phyloP scores from a whole-genome alignment of 2,888 invertebrate genomes.

The Cephus pulcher region DNA sequence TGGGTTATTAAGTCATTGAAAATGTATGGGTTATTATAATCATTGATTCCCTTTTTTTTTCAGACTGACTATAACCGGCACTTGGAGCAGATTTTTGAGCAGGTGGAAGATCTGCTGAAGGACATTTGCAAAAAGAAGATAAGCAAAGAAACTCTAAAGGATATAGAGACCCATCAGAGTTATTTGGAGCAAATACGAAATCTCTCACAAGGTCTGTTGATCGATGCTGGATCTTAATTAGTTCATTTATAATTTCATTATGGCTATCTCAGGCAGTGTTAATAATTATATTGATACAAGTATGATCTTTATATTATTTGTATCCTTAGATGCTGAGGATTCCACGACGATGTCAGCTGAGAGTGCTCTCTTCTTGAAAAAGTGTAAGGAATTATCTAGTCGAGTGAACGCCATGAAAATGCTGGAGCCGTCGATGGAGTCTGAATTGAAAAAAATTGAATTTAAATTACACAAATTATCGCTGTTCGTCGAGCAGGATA shows the following conservation, averaged over 20 bases:
- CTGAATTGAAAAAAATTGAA: constrained; percentile 55
- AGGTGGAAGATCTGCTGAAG: constrained; percentile 70
- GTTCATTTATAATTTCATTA: neutral
- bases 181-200: constrained; percentile 49
- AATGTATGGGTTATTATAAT: neutral
- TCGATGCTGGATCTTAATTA: neutral
- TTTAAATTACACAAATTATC: constrained; percentile 64
- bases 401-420: constrained; percentile 52
- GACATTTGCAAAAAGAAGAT: constrained; percentile 66
- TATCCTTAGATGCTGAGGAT: constrained; percentile 32
- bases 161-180: constrained; percentile 47
- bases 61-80: constrained; percentile 79
- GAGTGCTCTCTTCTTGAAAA: constrained; percentile 64
- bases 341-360: constrained; percentile 65
- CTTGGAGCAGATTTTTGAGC: constrained; percentile 76
- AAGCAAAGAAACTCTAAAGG: constrained; percentile 36
- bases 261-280: neutral
- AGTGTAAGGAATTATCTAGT: constrained; percentile 58
- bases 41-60: constrained; percentile 29
- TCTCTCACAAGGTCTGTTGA: constrained; percentile 47
- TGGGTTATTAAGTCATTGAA: neutral
- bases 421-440: constrained; percentile 24
- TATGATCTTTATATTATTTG: neutral
- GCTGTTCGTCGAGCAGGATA: constrained; percentile 68
- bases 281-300: neutral